Evolutionary conservation across 2,797 vertebrate genomes (phyloP).

Genomic region (Paguma larvata): DNA sequence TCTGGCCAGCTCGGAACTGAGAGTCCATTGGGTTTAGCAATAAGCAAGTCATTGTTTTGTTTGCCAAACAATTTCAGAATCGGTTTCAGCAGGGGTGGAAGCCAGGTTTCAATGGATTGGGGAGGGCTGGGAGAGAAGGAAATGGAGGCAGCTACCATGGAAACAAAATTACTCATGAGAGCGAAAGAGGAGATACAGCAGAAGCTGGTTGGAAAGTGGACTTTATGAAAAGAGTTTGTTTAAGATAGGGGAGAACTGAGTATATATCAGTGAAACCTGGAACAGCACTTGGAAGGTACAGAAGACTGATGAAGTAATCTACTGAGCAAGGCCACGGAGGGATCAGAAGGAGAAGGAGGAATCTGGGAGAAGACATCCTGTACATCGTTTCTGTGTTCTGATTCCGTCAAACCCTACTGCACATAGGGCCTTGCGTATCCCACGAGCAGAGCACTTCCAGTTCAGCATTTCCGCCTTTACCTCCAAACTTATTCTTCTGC

Average conservation of each 20-base stretch:
- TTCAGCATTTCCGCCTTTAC: neutral
- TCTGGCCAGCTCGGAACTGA: neutral
- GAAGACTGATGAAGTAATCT: neutral
- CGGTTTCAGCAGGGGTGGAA: neutral
- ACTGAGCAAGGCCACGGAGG: neutral
- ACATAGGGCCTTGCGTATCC: no score
- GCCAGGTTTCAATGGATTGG: neutral
- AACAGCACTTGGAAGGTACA: neutral
- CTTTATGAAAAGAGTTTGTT: neutral
- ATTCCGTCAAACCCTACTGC: neutral
- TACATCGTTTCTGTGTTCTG: neutral
- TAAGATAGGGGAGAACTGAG: neutral
- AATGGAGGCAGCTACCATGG: neutral
- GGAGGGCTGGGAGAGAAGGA: neutral
- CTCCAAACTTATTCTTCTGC: neutral
- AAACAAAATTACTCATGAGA: neutral
- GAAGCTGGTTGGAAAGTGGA: neutral
- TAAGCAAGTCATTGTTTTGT: neutral
- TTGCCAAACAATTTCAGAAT: conserved; percentile 20
- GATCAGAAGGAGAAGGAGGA: neutral
- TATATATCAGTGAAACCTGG: neutral
- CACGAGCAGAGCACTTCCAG: neutral
- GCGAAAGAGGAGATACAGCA: neutral
- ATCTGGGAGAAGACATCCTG: neutral
- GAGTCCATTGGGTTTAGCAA: neutral